phyloP scores from a whole-genome alignment of 30 jellyfish, hydroid and myxozoan species.

The Aurelia aurita region DNA sequence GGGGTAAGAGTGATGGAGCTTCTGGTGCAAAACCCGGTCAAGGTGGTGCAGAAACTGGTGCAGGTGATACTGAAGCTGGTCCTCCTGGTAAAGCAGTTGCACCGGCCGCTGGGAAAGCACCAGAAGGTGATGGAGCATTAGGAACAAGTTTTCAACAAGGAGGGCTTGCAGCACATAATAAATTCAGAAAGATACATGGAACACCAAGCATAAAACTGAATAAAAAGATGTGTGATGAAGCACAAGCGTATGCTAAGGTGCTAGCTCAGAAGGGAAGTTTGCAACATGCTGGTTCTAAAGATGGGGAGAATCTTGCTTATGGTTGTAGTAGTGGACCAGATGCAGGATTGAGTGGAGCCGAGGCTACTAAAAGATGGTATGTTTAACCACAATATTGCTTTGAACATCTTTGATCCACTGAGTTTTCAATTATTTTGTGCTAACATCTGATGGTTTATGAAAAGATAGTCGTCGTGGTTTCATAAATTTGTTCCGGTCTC shows the following conservation, averaged over 20 bases:
- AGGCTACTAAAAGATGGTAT: slow-evolving; percentile 94
- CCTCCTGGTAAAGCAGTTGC: neutral
- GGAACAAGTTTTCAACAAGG: slow-evolving; percentile 50
- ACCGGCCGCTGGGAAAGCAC: neutral
- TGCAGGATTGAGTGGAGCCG: slow-evolving; percentile 82
- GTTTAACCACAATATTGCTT: neutral
- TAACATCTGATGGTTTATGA: neutral
- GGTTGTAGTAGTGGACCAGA: slow-evolving; percentile 58
- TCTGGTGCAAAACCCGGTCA: slow-evolving; percentile 1
- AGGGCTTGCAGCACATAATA: slow-evolving; percentile 85
- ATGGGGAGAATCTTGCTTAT: slow-evolving; percentile 94
- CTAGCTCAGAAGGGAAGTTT: slow-evolving; percentile 78
- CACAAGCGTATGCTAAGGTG: slow-evolving; percentile 84
- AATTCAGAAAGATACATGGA: slow-evolving; percentile 80
- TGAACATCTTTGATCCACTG: neutral
- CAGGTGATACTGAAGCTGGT: slow-evolving; percentile 61
- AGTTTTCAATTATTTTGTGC: no score
- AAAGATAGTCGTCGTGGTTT: no score
- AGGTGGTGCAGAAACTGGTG: slow-evolving; percentile 45
- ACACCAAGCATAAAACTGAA: slow-evolving; percentile 69
- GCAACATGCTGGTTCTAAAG: slow-evolving; percentile 60
- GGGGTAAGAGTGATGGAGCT: neutral
- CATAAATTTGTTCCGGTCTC: no score
- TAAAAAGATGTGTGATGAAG: slow-evolving; percentile 64
- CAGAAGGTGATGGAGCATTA: neutral